Base-by-base conservation (phyloP, 2,797 vertebrate genomes). In the Sebastes oblongus region DNA sequence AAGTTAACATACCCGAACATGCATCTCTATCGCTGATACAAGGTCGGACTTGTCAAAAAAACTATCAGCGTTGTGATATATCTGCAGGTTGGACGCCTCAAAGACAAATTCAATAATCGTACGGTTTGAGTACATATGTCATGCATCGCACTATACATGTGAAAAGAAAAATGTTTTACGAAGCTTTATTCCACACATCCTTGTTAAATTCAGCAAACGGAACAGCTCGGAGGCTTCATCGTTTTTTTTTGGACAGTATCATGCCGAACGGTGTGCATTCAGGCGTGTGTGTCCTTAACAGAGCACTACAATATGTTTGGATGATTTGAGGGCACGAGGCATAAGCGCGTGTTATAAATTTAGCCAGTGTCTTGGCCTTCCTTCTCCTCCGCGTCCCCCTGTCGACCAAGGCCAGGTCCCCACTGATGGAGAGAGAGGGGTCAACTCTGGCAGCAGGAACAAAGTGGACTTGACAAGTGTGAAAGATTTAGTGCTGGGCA, bases 401-500 rank as follows among this genome's bases (percentile, higher is more conserved):
- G 76, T 72, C 50, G 78, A 88, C 88, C 90, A 85, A 92, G 89
- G 90, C 91, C 90, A 78, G 84, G 85, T 92, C 91, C 91, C 90
- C 0, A 82, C 82, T 90, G 91, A 91, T 84, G 88, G 88, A 85
- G 85, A 83, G 88, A 87, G 91, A 83, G 86, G 91, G 93, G 92
- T 93, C 93, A 91, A 71, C 85, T 86, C 87, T 88, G 87, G 90
- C 89, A 67, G 85, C 82, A 67, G 87, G 85, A 92, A 93, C 92
- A 94, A 94, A 95, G 91, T 92, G 91, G 91, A 93, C 91, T 92
- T 93, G 94, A 95, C 93, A 95, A 93, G 93, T 93, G 94, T 94
- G 95, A 94, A 95, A 95, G 94, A 95, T 95, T 95, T 94, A 95
- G 91, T 90, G 92, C 86, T 13, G 82, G 88, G 89, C 93, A 87